Conservation (phyloP, 2,113 vertebrate species). For the Neotoma lepida region DNA sequence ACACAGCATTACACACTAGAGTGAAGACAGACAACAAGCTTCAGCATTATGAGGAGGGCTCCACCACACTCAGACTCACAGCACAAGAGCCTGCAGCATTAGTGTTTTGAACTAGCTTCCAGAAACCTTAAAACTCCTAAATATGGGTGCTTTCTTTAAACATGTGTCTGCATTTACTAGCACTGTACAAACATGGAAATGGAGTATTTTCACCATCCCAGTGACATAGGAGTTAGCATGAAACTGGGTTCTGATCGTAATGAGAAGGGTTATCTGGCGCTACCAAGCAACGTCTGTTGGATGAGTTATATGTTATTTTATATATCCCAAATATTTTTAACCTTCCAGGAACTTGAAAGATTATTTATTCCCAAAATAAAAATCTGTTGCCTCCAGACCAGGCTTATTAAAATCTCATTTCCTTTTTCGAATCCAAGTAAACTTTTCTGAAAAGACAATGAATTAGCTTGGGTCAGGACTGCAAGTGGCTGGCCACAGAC, state of each 20-base stretch:
- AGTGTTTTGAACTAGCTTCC: not conserved
- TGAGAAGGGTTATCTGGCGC: not conserved
- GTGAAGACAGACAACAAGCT: not conserved
- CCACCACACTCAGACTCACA: not conserved
- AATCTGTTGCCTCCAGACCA: not conserved
- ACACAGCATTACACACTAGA: slow-evolving; percentile 91
- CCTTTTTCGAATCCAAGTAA: not conserved
- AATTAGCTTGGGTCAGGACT: not conserved
- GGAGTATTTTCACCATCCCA: not conserved
- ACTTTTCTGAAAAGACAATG: not conserved
- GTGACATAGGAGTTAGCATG: not conserved
- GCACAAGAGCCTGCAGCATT: not conserved
- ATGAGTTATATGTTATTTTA: not conserved
- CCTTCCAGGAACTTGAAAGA: slow-evolving; percentile 19
- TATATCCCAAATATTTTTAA: slow-evolving; percentile 1
- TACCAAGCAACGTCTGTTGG: not conserved
- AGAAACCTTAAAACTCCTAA: not conserved
- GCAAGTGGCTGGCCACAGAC: rapidly evolving
- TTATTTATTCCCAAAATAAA: slow-evolving; percentile 57
- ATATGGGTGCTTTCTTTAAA: not conserved
- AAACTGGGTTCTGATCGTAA: not conserved
- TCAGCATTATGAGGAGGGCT: not conserved
- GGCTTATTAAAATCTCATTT: slow-evolving; percentile 22
- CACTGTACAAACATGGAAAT: not conserved
- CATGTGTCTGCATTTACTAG: not conserved